Percentiles rank a stretch among this genome's conserved stretches.
phyloP scores from a whole-genome alignment of 2,797 vertebrate species.

The Brachymystax lenok region DNA sequence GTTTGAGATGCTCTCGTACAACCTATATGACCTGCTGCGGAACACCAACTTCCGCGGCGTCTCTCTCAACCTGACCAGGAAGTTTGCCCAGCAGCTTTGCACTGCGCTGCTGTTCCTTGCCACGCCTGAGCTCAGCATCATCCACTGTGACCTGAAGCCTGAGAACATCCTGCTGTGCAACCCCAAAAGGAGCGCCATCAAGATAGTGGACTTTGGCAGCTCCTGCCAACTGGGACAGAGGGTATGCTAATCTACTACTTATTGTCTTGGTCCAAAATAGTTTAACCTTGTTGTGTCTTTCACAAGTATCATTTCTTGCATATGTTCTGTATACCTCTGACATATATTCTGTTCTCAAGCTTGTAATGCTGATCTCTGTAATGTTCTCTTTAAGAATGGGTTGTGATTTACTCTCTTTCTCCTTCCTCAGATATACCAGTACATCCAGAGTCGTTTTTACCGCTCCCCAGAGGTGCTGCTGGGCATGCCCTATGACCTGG shows the following conservation, averaged over 20 bases:
- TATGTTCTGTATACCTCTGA: background rate
- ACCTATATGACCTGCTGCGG: slow-evolving; percentile 95
- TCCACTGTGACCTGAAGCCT: slow-evolving; percentile 99
- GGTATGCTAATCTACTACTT: slow-evolving; percentile 69
- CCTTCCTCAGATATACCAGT: slow-evolving; percentile 86
- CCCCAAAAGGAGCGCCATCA: slow-evolving; percentile 98
- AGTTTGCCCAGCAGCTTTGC: slow-evolving; percentile 99
- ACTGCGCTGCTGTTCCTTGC: slow-evolving; percentile 98
- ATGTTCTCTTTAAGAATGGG: background rate
- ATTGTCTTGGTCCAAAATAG: background rate
- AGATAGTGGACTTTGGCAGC: slow-evolving; percentile 99
- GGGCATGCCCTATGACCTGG: slow-evolving; percentile 92
- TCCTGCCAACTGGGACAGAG: slow-evolving; percentile 98
- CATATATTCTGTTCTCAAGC: background rate
- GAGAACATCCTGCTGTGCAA: slow-evolving; percentile 99
- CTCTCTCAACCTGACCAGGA: slow-evolving; percentile 96
- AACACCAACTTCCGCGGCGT: slow-evolving; percentile 99
- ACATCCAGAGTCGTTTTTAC: slow-evolving; percentile 92
- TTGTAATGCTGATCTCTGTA: background rate
- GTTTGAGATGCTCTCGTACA: slow-evolving; percentile 99
- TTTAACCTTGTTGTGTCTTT: background rate
- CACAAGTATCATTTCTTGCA: background rate
- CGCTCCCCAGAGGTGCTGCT: slow-evolving; percentile 91
- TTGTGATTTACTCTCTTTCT: background rate
- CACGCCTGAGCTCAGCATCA: slow-evolving; percentile 99